Base-by-base conservation (phyloP, 2,888 invertebrate genomes). In the Dorcus parallelipipedus region DNA sequence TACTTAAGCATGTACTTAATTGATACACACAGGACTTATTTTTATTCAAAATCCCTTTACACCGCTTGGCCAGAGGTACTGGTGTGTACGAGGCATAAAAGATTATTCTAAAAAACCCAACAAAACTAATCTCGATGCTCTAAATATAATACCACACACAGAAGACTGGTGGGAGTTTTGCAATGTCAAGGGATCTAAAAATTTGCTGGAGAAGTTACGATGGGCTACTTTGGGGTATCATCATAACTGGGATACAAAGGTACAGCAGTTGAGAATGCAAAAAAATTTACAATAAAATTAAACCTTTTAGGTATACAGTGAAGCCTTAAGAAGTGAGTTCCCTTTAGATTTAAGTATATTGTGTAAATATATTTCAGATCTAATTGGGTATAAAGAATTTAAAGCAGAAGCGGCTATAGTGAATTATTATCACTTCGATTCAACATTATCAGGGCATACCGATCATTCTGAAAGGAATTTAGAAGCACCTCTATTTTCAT, bases 191-290 rank as follows among this genome's bases (percentile, higher is more conserved):
- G 64, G 63, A 40, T 68, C 71, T 60, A 64, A 64, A 56, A 64
- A 68, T 23, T 65, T 81, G n/a, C 58, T 78, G 38, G 74, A 81
- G 48, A 84, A 85, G 69, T 75, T 99, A 67, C 81, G 98, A 68
- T 99, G 99, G 99, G 86, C 91, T 1, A 99, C 98, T 0, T 78
- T 98, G 39, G 99, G 99, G 9, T 97, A 97, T 75, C 98, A 99
- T 79, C 97, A 99, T 78, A 89, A 99, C 76, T 99, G 99, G 98
- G 89, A 95, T 71, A 91, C 93, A 54, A 99, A 98, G 84, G 87
- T 90, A 80, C 80, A 78, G 3, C 7, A 6, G 3, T 70, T 58
- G 45, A 52, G 52, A 49, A 49, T 26, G 47, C 23, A 26, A 9
- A 17, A 43, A 48, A 48, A 3, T 9, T 41, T 6, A 33, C 2